Percentiles rank a stretch among this genome's conserved stretches.
These are phyloP conservation scores for Phthorimaea operculella DNA, from an alignment of 1,140 invertebrate species.

Conservation along the genomic window DNA sequence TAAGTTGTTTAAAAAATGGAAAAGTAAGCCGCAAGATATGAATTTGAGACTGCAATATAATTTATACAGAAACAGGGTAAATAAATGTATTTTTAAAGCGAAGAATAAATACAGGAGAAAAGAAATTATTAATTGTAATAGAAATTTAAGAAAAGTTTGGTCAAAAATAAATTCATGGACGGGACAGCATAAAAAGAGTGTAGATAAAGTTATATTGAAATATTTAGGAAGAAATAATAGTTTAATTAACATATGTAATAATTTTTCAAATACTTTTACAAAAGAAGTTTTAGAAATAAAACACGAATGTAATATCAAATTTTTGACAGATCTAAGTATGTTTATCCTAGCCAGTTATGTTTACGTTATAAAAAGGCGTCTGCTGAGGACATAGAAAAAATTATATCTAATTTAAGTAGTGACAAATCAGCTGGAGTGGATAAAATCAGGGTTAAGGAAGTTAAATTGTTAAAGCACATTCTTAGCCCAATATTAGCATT, in stretches of 20 bases:
- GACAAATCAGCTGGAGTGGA: conserved; percentile 4
- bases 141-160: background rate
- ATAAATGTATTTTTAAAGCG: background rate
- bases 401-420: conserved; percentile 7
- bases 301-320: conserved; percentile 12
- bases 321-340: conserved; percentile 8
- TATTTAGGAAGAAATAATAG: conserved; percentile 7
- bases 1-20: background rate
- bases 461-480: conserved; percentile 15
- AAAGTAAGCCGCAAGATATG: background rate
- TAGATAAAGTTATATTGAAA: background rate
- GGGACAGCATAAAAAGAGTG: background rate
- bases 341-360: background rate
- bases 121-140: background rate
- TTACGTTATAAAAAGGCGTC: background rate
- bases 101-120: background rate
- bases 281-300: conserved; percentile 16
- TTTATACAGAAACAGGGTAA: background rate
- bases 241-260: conserved; percentile 7
- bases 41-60: background rate
- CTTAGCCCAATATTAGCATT: background rate
- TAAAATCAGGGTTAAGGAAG: conserved; percentile 12
- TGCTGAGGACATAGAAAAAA: background rate
- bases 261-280: conserved; percentile 13
- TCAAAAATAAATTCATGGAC: background rate